These are phyloP conservation scores for Agonopterix arenella DNA, from an alignment of 2,888 invertebrate species.

Conservation along the genomic window DNA sequence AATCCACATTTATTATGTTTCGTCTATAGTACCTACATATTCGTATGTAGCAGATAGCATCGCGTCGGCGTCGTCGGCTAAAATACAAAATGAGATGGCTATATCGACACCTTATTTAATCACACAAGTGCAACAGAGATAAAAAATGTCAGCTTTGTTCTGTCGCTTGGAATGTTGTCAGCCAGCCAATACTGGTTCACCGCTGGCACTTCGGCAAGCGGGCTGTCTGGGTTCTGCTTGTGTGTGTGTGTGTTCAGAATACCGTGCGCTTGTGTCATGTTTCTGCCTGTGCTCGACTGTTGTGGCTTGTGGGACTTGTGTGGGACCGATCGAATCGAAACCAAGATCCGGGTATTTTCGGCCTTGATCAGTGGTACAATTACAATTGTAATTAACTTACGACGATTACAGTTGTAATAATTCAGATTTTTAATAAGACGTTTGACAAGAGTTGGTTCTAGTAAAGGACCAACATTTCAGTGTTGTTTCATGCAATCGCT, in stretches of 20 bases:
- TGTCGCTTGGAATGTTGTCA: conserved; percentile 44
- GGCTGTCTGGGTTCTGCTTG: conserved; percentile 3
- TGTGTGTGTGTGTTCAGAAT: conserved; percentile 11
- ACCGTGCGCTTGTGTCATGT: not conserved
- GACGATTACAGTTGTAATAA: conserved; percentile 29
- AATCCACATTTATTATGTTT: not conserved
- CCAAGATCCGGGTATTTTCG: not conserved
- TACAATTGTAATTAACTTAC: conserved; percentile 36
- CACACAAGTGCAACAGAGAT: conserved; percentile 34
- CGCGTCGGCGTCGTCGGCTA: not conserved
- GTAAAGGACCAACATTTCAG: not conserved
- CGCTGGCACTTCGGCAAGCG: conserved; percentile 37
- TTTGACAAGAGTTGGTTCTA: too few relatives aligned
- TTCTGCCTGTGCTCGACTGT: conserved; percentile 1
- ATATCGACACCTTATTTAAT: conserved; percentile 20
- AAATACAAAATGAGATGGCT: conserved; percentile 14
- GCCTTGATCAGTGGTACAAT: conserved; percentile 15
- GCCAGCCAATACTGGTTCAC: conserved; percentile 59
- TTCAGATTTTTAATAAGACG: conserved; percentile 4
- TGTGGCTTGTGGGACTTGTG: conserved; percentile 6
- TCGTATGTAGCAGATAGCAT: not conserved
- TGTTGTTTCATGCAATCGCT: not conserved
- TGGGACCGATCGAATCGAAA: conserved; percentile 21
- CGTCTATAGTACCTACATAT: not conserved
- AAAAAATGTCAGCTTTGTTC: conserved; percentile 23